These are phyloP conservation scores for Mormyrops attenuatus DNA, from an alignment of 2,797 vertebrate species.

Conservation along the genomic window DNA sequence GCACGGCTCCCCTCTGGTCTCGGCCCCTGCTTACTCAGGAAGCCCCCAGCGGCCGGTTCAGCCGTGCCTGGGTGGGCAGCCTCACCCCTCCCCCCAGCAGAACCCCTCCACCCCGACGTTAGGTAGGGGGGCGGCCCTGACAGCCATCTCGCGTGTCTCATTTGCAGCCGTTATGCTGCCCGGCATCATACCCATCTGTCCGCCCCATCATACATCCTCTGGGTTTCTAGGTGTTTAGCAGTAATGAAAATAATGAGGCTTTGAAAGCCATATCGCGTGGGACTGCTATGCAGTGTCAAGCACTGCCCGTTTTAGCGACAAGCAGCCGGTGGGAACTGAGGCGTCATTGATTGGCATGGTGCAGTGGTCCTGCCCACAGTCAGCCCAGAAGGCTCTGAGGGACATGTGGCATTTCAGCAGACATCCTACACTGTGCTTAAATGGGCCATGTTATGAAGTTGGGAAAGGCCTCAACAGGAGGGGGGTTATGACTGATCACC, in stretches of 20 bases:
- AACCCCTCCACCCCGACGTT: constrained; percentile 36
- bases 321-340: background rate
- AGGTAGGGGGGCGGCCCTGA: constrained; percentile 25
- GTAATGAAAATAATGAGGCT: background rate
- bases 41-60: constrained; percentile 40
- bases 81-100: constrained; percentile 37
- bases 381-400: background rate
- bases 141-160: background rate
- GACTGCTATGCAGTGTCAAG: background rate
- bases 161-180: background rate
- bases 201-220: background rate
- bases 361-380: background rate
- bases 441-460: background rate
- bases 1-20: constrained; percentile 35
- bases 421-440: background rate
- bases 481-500: background rate
- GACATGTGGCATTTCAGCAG: background rate
- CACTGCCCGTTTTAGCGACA: background rate
- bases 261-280: background rate
- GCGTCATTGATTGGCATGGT: background rate
- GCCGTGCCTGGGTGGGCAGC: constrained; percentile 34
- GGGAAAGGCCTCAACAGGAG: background rate
- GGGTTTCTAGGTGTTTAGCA: background rate
- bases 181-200: background rate
- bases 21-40: constrained; percentile 36